Conservation (phyloP, 2,113 vertebrate species). For the Pseudolaguvia tuberculata region DNA sequence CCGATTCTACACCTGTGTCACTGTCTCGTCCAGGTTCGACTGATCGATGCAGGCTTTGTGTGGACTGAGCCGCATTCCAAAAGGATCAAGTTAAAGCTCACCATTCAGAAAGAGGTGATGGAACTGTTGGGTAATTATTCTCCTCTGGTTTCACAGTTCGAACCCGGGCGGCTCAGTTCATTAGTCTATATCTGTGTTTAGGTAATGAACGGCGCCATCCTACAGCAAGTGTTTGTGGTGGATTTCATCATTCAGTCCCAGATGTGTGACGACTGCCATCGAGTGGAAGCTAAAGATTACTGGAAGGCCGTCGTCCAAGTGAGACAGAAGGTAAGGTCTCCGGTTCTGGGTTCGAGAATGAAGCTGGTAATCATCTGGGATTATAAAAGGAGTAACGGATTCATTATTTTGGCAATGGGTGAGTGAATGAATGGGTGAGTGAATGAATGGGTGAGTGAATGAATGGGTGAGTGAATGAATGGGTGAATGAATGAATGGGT, state of each 20-base stretch:
- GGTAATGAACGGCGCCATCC: slow-evolving; percentile 94
- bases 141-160: too few relatives aligned
- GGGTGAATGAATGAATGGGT: too few relatives aligned
- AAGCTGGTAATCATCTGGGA: too few relatives aligned
- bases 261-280: slow-evolving; percentile 97
- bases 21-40: slow-evolving; percentile 74
- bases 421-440: too few relatives aligned
- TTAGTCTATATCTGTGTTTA: slow-evolving; percentile 52
- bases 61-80: slow-evolving; percentile 98
- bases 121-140: not conserved
- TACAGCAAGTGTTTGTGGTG: slow-evolving; percentile 95
- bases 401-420: too few relatives aligned
- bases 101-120: slow-evolving; percentile 92
- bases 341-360: too few relatives aligned
- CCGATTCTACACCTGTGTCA: too few relatives aligned
- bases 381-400: too few relatives aligned
- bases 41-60: slow-evolving; percentile 93
- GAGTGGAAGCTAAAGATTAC: slow-evolving; percentile 96
- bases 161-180: not conserved
- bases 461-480: too few relatives aligned
- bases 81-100: slow-evolving; percentile 92
- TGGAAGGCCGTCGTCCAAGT: slow-evolving; percentile 97
- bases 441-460: too few relatives aligned
- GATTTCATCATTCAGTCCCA: slow-evolving; percentile 84
- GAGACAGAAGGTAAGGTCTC: slow-evolving; percentile 82